Evolutionary conservation across 2,888 invertebrate genomes (phyloP), one percentile per base, ranked within the genome.

Genomic region (Busseola fusca): DNA sequence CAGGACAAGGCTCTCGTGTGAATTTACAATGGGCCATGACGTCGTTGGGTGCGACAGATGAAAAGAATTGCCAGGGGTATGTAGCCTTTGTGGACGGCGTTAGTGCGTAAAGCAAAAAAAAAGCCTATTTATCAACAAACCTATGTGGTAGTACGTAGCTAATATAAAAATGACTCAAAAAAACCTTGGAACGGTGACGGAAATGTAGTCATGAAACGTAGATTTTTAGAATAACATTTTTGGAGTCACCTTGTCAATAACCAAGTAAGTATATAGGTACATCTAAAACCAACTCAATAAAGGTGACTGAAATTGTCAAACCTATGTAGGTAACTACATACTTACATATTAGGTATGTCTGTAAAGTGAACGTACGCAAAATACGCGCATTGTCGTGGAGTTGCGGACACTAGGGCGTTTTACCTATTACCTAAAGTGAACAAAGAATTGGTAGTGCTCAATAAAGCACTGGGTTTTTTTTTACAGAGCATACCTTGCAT

Each of bases 61-160:
- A 90, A 92, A 92, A 92, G 92, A 92, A 92, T 92, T 92, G 87
- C 89, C 74, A 78, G 25, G 74, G 83, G n/a, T 50, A 50, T 86
- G 82, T 80, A 69, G 78, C 69, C 81, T 83, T 84, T 78, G 80
- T 78, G 68, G 62, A 60, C 80, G 68, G 64, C 70, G 57, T 72
- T 67, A 64, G 73, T 84, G 73, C 54, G 60, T 65, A 67, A 71
- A 80, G 73, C 77, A 76, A 82, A 84, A 76, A 82, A 84, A 82
- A 80, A 34, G 34, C 34, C 34, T 77, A 81, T 81, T 74, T 67
- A 62, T 58, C 78, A 79, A 82, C 50, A 73, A 79, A 69, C 60
- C 9, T 60, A 52, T 59, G 56, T 25, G 30, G 34, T 18, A 54
- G 27, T 54, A 54, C 3, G 18, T 18, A 54, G 18, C 27, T 54